Base-by-base conservation (phyloP, 2,113 vertebrate species). In the Epinephelus moara region DNA sequence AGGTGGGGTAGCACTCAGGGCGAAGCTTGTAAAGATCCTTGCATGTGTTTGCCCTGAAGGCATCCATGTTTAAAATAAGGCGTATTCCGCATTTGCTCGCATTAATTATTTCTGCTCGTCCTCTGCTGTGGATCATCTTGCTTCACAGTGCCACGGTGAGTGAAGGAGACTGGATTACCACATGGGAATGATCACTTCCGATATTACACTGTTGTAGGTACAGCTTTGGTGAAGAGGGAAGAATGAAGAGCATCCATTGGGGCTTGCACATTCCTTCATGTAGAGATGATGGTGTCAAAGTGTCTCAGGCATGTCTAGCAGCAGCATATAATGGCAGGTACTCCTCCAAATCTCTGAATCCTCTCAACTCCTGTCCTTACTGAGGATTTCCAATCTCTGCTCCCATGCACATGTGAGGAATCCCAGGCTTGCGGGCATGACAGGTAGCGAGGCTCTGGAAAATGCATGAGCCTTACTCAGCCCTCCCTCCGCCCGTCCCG, bases 321-420 rank as follows among this genome's bases (percentile, higher is more conserved):
- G 78, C 80, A 79, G 67, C 60, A 77, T 76, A 64, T 81, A 61
- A 88, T 64, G 57, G 27, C 80, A 88, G 84, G 61, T 70, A 59
- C 56, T 71, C 53, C 71, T 82, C 70, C 67, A 86, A 82, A 92
- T 85, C 83, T 88, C 74, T 53, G 61, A 91, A 82, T 88, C 71
- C 70, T 76, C 70, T 70, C 61, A 50, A 66, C 52, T 70, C 59
- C 63, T 75, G 71, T 76, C 67, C 71, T 82, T 53, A 47, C 81
- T 64, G 75, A 91, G 78, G 82, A 88, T 90, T 87, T 88, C 84
- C 82, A 79, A 80, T 88, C 86, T 87, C 78, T 78, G 85, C 90
- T 85, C 47, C 77, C 52, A 70, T 87, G 81, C 80, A 84, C 82
- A 86, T 77, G 78, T 90, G 84, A 89, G 78, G 82, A 88, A 84